Conservation (phyloP, 2,113 vertebrate genomes). For the Nothobranchius furzeri region DNA sequence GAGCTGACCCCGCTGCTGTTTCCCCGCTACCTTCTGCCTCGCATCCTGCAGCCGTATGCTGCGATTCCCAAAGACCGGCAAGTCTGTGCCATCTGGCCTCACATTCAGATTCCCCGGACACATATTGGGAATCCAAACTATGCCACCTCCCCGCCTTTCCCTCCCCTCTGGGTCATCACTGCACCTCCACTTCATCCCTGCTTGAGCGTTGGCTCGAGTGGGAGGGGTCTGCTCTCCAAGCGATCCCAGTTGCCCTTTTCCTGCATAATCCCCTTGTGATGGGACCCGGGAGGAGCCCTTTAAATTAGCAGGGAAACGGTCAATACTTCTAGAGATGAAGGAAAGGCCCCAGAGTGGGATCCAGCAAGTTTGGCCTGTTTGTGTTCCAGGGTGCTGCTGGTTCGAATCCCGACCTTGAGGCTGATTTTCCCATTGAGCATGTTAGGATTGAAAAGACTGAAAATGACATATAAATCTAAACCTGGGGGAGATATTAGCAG, state of each 20-base stretch:
- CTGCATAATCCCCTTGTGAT: conserved; percentile 65
- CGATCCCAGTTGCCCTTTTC: conserved; percentile 74
- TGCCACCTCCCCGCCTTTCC: conserved; percentile 67
- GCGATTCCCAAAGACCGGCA: conserved; percentile 74
- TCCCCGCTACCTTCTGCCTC: conserved; percentile 74
- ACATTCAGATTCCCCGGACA: conserved; percentile 77
- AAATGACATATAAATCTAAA: background rate
- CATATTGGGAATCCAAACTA: conserved; percentile 77
- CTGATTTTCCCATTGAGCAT: conserved; percentile 5
- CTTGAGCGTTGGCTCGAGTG: conserved; percentile 64
- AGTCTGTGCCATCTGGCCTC: conserved; percentile 80
- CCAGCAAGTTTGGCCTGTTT: conserved; percentile 23
- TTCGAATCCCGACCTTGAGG: conserved; percentile 35
- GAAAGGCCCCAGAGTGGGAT: conserved; percentile 46
- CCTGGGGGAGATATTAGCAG: too few relatives aligned
- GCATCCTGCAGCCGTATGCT: conserved; percentile 72
- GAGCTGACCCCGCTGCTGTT: conserved; percentile 76
- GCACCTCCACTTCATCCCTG: conserved; percentile 66
- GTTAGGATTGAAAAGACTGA: background rate
- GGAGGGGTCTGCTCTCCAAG: conserved; percentile 67
- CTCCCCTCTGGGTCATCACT: conserved; percentile 64
- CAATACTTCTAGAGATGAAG: conserved; percentile 68
- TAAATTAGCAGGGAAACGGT: conserved; percentile 55
- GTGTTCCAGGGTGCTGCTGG: conserved; percentile 18
- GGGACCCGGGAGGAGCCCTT: conserved; percentile 69